A percentile compares a stretch with the other conserved stretches of the same genome.
phyloP scores from a whole-genome alignment of 1,140 invertebrate species.

The Tetranychus urticae region DNA sequence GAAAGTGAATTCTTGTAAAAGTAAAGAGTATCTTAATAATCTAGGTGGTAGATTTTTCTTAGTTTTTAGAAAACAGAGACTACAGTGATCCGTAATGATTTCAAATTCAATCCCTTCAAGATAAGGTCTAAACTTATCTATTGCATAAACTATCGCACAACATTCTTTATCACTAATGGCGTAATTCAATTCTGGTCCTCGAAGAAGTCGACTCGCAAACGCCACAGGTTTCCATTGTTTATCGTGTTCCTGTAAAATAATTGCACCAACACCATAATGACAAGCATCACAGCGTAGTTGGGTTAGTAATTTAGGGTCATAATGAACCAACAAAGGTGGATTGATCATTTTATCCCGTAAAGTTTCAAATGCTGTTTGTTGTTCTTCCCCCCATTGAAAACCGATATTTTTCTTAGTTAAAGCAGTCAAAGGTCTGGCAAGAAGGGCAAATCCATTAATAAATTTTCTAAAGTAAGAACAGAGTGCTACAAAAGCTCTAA shows the following conservation, averaged over 20 bases:
- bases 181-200: background rate
- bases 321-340: background rate
- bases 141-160: background rate
- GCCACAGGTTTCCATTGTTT: too few relatives aligned
- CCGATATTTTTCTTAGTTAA: background rate
- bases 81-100: too few relatives aligned
- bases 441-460: constrained; percentile 15
- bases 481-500: constrained; percentile 7
- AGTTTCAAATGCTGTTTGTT: background rate
- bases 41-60: too few relatives aligned
- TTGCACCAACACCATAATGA: too few relatives aligned
- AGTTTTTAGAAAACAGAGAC: too few relatives aligned
- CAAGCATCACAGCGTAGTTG: too few relatives aligned
- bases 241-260: too few relatives aligned
- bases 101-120: background rate
- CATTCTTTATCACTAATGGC: background rate
- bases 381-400: background rate
- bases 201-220: background rate
- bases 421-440: constrained; percentile 9
- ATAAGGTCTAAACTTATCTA: background rate
- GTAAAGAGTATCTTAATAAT: too few relatives aligned
- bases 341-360: background rate
- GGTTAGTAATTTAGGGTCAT: constrained; percentile 1
- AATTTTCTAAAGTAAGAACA: constrained; percentile 8
- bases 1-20: too few relatives aligned